phyloP scores from a whole-genome alignment of 1,140 invertebrate species.

The Cyclargus thomasi region DNA sequence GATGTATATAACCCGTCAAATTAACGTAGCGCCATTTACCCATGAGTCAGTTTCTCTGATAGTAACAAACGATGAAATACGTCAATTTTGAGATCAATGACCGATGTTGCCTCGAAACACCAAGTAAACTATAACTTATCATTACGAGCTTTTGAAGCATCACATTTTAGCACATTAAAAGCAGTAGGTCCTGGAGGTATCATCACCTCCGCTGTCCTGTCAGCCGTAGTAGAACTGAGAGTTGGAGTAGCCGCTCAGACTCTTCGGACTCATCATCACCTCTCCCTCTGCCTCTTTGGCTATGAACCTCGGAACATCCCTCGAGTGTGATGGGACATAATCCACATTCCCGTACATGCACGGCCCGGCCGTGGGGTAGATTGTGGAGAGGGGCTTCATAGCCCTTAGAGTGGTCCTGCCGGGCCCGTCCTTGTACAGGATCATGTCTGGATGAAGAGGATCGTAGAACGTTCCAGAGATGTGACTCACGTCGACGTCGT shows the following conservation, averaged over 20 bases:
- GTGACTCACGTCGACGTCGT: slow-evolving; percentile 66
- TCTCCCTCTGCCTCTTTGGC: slow-evolving; percentile 47
- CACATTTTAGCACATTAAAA: slow-evolving; percentile 37
- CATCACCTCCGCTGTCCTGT: slow-evolving; percentile 48
- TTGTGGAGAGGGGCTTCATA: slow-evolving; percentile 64
- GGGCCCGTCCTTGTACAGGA: slow-evolving; percentile 59
- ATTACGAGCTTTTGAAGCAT: slow-evolving; percentile 21
- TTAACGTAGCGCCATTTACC: too few species aligned
- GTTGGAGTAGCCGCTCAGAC: slow-evolving; percentile 62
- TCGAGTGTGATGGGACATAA: slow-evolving; percentile 48
- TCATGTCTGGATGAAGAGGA: slow-evolving; percentile 69
- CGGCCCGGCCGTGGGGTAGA: slow-evolving; percentile 56
- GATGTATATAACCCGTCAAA: too few species aligned
- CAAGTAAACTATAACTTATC: background rate
- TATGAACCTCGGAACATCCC: slow-evolving; percentile 44
- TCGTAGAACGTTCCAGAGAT: slow-evolving; percentile 70
- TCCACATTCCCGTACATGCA: slow-evolving; percentile 71
- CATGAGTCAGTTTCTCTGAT: too few species aligned
- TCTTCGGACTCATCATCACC: slow-evolving; percentile 62
- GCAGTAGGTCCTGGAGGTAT: slow-evolving; percentile 59
- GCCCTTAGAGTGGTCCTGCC: slow-evolving; percentile 54
- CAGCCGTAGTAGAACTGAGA: slow-evolving; percentile 69
- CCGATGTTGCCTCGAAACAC: background rate
- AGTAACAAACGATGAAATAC: background rate
- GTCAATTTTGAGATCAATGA: background rate